Conservation (phyloP, 1,140 invertebrate genomes). For the Nylanderia fulva region DNA sequence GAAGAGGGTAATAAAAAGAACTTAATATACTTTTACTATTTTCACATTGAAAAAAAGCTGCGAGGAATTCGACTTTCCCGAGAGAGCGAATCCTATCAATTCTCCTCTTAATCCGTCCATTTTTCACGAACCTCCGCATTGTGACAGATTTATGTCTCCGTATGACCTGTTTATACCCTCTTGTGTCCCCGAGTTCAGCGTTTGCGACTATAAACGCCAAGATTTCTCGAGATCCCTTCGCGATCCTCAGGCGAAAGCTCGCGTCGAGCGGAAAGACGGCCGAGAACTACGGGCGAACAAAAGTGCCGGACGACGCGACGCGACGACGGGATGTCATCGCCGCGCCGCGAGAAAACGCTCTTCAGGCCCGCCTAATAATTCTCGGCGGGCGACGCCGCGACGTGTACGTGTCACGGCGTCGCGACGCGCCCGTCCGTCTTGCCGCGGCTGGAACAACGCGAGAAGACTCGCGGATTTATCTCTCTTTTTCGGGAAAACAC, state of each 20-base stretch:
- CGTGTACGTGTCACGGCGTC: constrained; percentile 83
- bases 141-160: constrained; percentile 39
- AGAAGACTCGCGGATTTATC: constrained; percentile 25
- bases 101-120: constrained; percentile 22
- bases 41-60: too few species aligned
- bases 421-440: constrained; percentile 82
- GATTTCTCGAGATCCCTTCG: constrained; percentile 11
- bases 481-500: constrained; percentile 17
- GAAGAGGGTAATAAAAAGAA: too few species aligned
- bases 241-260: background rate
- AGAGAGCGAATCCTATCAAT: background rate
- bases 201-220: background rate
- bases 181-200: constrained; percentile 7
- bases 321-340: constrained; percentile 36
- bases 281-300: constrained; percentile 26
- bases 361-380: constrained; percentile 83
- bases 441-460: constrained; percentile 55
- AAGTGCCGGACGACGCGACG: constrained; percentile 35
- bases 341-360: constrained; percentile 37
- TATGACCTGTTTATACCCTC: constrained; percentile 38
- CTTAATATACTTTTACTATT: too few species aligned
- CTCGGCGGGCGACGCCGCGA: constrained; percentile 76
- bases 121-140: constrained; percentile 7
- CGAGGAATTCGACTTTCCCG: background rate
- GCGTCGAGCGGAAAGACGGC: background rate